Conservation (phyloP, 1,140 invertebrate species). For the Paraescarpia echinospica region DNA sequence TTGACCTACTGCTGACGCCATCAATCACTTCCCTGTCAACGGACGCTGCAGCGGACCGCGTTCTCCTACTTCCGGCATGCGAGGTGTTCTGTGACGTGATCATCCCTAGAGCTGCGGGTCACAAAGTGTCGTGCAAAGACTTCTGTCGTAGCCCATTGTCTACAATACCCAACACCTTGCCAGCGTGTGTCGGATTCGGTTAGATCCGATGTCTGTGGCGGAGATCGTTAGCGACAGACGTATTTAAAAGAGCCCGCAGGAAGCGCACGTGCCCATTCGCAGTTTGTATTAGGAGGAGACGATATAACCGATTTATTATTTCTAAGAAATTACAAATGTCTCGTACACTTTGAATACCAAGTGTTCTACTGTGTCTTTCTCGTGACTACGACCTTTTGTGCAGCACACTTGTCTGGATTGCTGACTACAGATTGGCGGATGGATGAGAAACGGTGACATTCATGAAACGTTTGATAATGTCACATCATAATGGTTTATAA, state of each 20-base stretch:
- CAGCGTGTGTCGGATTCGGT: too few relatives aligned
- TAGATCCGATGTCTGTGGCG: too few relatives aligned
- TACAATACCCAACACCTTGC: too few relatives aligned
- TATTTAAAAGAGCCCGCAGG: too few relatives aligned
- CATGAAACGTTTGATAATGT: neutral
- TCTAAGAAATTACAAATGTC: neutral
- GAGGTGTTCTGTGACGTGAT: neutral
- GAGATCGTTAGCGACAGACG: too few relatives aligned
- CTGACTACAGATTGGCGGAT: neutral
- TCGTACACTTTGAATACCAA: neutral
- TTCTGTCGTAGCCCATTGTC: too few relatives aligned
- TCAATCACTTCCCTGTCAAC: neutral
- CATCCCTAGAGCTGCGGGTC: too few relatives aligned
- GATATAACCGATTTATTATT: neutral
- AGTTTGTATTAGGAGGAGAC: too few relatives aligned
- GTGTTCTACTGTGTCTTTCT: neutral
- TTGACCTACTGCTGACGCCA: neutral
- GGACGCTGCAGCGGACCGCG: neutral
- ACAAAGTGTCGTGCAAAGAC: too few relatives aligned
- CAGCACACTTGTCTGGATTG: neutral
- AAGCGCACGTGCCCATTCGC: too few relatives aligned
- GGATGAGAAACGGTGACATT: neutral
- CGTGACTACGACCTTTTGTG: neutral
- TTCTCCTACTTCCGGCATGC: neutral
- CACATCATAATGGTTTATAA: neutral